A percentile compares a stretch with the other conserved stretches of the same genome.
These are phyloP conservation scores for Aphelinus atriplicis DNA, from an alignment of 1,140 invertebrate genomes.

Conservation along the genomic window DNA sequence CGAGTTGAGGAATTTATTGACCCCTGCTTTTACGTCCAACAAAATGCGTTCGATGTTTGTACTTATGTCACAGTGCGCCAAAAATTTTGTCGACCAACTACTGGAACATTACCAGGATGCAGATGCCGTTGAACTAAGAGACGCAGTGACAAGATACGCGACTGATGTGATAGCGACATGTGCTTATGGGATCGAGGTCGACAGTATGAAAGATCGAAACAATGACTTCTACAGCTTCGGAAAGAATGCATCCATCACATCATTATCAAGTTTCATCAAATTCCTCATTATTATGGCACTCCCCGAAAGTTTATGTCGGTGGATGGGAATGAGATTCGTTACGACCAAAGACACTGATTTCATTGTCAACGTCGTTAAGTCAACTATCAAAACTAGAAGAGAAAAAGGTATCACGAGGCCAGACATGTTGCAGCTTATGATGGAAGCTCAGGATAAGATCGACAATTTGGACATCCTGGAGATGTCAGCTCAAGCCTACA, in stretches of 20 bases:
- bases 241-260: conserved; percentile 7
- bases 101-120: conserved; percentile 40
- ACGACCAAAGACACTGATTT: conserved; percentile 39
- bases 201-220: conserved; percentile 28
- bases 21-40: conserved; percentile 59
- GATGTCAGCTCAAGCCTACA: conserved; percentile 51
- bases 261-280: not conserved
- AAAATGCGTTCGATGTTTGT: conserved; percentile 58
- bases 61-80: conserved; percentile 49
- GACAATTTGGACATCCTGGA: conserved; percentile 40
- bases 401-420: conserved; percentile 44
- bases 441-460: conserved; percentile 46
- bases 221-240: conserved; percentile 38
- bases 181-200: conserved; percentile 34
- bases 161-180: conserved; percentile 55
- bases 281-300: conserved; percentile 4
- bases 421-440: conserved; percentile 56
- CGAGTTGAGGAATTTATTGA: conserved; percentile 55
- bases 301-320: not conserved
- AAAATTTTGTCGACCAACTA: conserved; percentile 49
- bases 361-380: conserved; percentile 44
- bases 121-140: conserved; percentile 46
- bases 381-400: conserved; percentile 43
- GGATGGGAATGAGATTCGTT: not conserved
- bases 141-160: conserved; percentile 53